Evolutionary conservation across 2,888 invertebrate species (phyloP).

Genomic region (Congeria kusceri): DNA sequence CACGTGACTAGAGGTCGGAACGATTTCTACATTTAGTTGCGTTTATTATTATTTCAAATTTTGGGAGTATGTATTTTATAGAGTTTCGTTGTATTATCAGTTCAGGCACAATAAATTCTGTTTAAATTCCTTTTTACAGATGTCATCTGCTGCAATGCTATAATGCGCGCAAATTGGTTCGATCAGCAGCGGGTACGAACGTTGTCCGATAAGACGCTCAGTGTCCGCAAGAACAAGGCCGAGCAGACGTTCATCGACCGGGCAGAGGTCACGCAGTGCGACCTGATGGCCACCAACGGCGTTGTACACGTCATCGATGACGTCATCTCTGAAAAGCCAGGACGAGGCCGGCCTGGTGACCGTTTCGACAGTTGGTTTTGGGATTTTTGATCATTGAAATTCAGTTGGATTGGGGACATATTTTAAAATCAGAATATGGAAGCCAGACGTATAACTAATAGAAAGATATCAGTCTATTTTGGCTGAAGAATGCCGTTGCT

Average conservation of each 20-base stretch:
- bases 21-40: background rate
- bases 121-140: constrained; percentile 54
- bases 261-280: constrained; percentile 86
- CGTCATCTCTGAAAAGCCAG: constrained; percentile 85
- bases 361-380: no score
- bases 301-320: constrained; percentile 90
- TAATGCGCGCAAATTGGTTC: constrained; percentile 83
- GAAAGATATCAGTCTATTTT: no score
- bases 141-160: constrained; percentile 85
- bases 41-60: background rate
- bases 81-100: background rate
- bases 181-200: constrained; percentile 83
- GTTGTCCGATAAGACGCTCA: constrained; percentile 74
- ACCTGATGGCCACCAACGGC: constrained; percentile 90
- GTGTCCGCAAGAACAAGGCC: constrained; percentile 25
- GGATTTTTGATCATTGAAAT: no score
- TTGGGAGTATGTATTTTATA: background rate
- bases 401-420: no score
- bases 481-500: no score
- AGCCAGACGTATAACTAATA: no score
- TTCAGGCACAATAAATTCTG: background rate
- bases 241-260: constrained; percentile 77
- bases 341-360: background rate
- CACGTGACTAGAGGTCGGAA: constrained; percentile 87
- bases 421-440: no score